Evolutionary conservation across 1,140 invertebrate species (phyloP).

Genomic region (Helicorthomorpha holstii): DNA sequence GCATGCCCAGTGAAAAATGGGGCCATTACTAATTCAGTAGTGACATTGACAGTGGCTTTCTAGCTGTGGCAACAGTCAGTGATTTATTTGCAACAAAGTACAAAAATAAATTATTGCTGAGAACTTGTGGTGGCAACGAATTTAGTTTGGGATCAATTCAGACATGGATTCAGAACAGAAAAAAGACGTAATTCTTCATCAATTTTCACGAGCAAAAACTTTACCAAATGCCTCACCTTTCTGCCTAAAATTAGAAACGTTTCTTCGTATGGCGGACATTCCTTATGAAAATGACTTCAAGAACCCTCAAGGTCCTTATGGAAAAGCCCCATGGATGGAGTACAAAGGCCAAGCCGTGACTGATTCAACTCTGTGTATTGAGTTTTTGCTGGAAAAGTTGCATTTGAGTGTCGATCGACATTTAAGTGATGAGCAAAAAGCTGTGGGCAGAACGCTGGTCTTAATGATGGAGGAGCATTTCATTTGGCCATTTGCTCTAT

Average conservation of each 20-base stretch:
- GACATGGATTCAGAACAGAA: too few relatives aligned
- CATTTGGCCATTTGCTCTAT: too few relatives aligned
- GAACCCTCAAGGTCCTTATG: slow-evolving; percentile 17
- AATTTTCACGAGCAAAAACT: slow-evolving; percentile 9
- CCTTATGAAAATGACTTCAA: slow-evolving; percentile 19
- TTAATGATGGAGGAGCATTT: slow-evolving; percentile 27
- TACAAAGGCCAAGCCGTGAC: slow-evolving; percentile 25
- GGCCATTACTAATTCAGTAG: too few relatives aligned
- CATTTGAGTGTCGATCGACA: slow-evolving; percentile 16
- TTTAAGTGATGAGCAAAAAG: slow-evolving; percentile 15
- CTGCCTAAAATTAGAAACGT: slow-evolving; percentile 21
- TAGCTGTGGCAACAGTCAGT: too few relatives aligned
- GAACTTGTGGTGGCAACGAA: too few relatives aligned
- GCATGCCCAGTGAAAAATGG: too few relatives aligned
- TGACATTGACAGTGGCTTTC: too few relatives aligned
- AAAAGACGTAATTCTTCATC: slow-evolving; percentile 14
- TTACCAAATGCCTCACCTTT: slow-evolving; percentile 19
- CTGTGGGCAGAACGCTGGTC: slow-evolving; percentile 19
- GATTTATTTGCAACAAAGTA: too few relatives aligned
- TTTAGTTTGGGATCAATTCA: too few relatives aligned
- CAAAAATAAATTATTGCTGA: too few relatives aligned
- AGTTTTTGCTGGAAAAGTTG: slow-evolving; percentile 21
- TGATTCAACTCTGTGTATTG: slow-evolving; percentile 29
- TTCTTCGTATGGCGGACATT: slow-evolving; percentile 19
- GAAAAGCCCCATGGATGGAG: slow-evolving; percentile 30